Evolutionary conservation across 1,140 invertebrate species (phyloP), one percentile per base, ranked within the genome.

Genomic region (Diprion similis): DNA sequence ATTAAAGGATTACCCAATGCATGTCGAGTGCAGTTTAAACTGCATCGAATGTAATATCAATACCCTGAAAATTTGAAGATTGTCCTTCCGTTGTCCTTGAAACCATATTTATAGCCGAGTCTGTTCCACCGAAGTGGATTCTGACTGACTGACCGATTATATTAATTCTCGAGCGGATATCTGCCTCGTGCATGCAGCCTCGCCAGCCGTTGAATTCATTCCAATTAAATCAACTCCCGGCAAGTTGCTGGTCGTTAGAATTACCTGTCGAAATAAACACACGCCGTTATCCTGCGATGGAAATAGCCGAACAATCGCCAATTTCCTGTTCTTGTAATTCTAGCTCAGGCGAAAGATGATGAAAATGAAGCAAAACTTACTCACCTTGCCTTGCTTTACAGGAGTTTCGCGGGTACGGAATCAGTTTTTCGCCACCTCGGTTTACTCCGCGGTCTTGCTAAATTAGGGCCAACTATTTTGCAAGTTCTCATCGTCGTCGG

Each of bases 391-490:
- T 37, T 6, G 6, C 24, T 37, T 37, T 37, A 37, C 24, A 37
- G 2, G 24, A 37, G 24, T 37, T 37, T 37, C 24, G 24, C 24
- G 24, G 24, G 24, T 37, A 37, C 24, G 24, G 2, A 37, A 37
- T 37, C 24, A 37, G 24, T 37, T 37, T 37, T 37, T 37, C 1
- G 24, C 24, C 24, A 37, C 24, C 24, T 37, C 24, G 24, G 24
- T 37, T 37, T 37, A 37, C 24, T 37, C 24, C 24, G 24, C 24
- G 24, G 24, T 37, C 24, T 15, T 24, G 67, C 9, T 13, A 37
- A 24, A 37, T 13, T 24, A 15, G 69, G 66, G 76, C 71, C 76
- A 77, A 75, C 66, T 68, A 72, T 79, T 77, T 78, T 66, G 78
- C 75, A 78, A 79, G 74, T 72, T 76, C 65, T 59, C 11, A 59